These are phyloP conservation scores for Xenotilapia flavipinnis DNA, from an alignment of 2,113 vertebrate genomes.

Conservation along the genomic window DNA sequence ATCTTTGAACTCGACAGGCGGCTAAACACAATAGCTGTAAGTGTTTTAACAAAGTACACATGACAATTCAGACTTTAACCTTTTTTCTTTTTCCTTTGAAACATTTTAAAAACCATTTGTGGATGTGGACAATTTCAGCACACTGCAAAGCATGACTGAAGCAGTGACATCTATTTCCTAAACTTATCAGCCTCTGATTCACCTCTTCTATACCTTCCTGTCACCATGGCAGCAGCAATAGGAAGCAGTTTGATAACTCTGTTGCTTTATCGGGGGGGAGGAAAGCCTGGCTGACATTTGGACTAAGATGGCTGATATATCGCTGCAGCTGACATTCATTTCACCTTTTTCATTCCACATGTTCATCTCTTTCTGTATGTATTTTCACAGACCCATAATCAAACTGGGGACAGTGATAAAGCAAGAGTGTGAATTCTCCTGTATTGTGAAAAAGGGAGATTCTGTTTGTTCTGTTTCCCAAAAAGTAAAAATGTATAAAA, in stretches of 20 bases:
- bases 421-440: background rate
- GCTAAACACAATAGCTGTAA: background rate
- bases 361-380: background rate
- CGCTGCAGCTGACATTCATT: conserved; percentile 8
- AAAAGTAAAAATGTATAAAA: background rate
- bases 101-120: background rate
- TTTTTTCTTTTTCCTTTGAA: background rate
- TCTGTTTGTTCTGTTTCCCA: background rate
- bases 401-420: background rate
- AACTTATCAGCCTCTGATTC: conserved; percentile 35
- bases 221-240: conserved; percentile 55
- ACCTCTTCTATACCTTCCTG: conserved; percentile 25
- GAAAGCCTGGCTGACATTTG: conserved; percentile 46
- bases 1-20: accelerated
- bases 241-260: conserved; percentile 52
- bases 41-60: background rate
- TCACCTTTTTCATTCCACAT: conserved; percentile 8
- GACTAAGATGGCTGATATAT: conserved; percentile 43
- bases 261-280: conserved; percentile 32
- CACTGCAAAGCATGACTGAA: background rate
- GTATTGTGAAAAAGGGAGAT: background rate
- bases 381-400: background rate
- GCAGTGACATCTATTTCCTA: conserved; percentile 15
- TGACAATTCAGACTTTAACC: background rate
- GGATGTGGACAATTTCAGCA: background rate